phyloP scores from a whole-genome alignment of 2,113 vertebrate genomes.

The Alethe diademata region DNA sequence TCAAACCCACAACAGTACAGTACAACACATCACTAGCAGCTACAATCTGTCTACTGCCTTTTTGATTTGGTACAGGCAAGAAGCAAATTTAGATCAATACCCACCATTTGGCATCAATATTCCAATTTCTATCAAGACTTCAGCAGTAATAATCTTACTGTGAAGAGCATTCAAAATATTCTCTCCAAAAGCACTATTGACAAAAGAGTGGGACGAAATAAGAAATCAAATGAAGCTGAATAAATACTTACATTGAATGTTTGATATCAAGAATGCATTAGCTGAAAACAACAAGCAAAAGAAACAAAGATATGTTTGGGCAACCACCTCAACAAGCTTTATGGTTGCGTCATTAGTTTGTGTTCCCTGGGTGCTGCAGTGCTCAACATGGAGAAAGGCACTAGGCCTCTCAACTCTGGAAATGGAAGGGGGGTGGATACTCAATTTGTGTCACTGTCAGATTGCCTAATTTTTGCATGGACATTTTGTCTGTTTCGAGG shows the following conservation, averaged over 20 bases:
- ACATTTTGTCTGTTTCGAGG: neutral
- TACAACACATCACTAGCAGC: neutral
- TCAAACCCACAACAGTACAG: neutral
- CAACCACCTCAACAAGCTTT: neutral
- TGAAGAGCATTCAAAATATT: constrained; percentile 32
- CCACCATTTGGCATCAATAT: constrained; percentile 59
- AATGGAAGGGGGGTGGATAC: fast-evolving
- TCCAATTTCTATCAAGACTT: constrained; percentile 57
- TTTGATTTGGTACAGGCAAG: neutral
- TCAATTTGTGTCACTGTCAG: neutral
- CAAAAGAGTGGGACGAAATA: constrained; percentile 52
- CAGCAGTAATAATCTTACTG: constrained; percentile 32
- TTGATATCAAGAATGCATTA: constrained; percentile 31
- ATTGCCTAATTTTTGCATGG: neutral
- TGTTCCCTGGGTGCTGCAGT: neutral
- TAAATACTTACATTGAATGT: constrained; percentile 49
- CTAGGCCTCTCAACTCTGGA: neutral
- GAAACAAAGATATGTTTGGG: neutral
- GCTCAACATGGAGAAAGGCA: neutral
- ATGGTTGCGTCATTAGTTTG: neutral
- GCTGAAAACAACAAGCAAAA: constrained; percentile 51
- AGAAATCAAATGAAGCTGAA: constrained; percentile 76
- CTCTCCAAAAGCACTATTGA: constrained; percentile 67
- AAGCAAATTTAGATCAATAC: constrained; percentile 68
- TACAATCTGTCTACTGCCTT: neutral